Base-by-base conservation (phyloP, 2,797 vertebrate species). In the Tauraco hartlaubi region DNA sequence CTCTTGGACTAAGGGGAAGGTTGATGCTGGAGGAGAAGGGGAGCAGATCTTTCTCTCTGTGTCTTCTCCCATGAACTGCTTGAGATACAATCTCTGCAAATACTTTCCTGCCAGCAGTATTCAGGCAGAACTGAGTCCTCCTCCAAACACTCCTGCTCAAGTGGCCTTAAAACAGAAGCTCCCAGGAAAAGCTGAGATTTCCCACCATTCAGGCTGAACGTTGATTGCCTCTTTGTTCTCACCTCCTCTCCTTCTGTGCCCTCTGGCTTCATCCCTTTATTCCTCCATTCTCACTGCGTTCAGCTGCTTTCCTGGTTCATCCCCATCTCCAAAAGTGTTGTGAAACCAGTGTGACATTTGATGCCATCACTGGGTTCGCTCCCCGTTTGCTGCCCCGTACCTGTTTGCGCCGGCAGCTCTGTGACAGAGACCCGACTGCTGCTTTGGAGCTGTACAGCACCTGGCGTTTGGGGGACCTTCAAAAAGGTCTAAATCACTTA, bases 291-390 rank as follows among this genome's bases (percentile, higher is more conserved):
- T 41, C 18, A 66, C 35, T 37, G 18, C 23, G 3, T 62, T 33
- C 52, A 58, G 28, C 48, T 77, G 61, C 39, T 77, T 37, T 21
- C 56, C 43, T 23, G 67, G 33, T 19, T 29, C 33, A 8, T 5
- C 28, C 28, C 43, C 37, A 3, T 16, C 44, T 72, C 52, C 67
- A 3, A 0, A 31, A 43, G 26, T 8, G 33, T 9, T 43, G 48
- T 23, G n/a, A 9, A 9, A 23, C 4, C 11, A 29, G 23, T 2
- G 2, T 6, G 55, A 9, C 7, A 12, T 37, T 73, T 25, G 39
- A 35, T 86, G 69, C 63, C 51, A 2, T 31, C 31, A 5, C 61
- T 0, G 0, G 23, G 8, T 12, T 41, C 25, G 0, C 10, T 61
- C 15, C 15, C 46, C 4, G 2, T 4, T 48, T 8, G 9, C 56